Evolutionary conservation across 2,888 invertebrate genomes (phyloP), one percentile per base, ranked within the genome.

Genomic region (Drosophila anomelani): DNA sequence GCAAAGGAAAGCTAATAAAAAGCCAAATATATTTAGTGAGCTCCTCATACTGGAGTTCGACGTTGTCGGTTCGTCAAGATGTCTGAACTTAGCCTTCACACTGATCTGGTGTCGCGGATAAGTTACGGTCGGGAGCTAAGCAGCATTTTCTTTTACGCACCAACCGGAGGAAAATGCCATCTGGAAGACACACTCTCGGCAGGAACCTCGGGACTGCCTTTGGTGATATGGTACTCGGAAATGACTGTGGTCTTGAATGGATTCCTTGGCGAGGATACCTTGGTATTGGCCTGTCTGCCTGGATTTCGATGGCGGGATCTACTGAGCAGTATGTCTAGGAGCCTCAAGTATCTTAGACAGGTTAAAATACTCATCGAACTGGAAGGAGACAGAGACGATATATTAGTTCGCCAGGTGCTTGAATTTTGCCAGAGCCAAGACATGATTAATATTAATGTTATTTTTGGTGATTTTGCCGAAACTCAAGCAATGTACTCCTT

Each of bases 311-410:
- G 76, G 12, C 41, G 38, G 47, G 76, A 80, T 55, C 26, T 69
- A 13, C 58, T 82, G 0, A 41, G 23, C 8, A 56, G 32, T 2
- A 26, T 88, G 7, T 32, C 73, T 0, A 61, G 5, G 9, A 78
- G 58, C 0, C 29, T 83, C 32, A 74, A 54, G 2, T 54, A 71
- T 12, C 43, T 88, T 15, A 69, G 83, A 2, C 63, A 86, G 51
- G 43, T 69, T 4, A 80, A 73, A 9, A 0, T 88, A n/a, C 51
- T 83, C 0, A 60, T 83, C 3, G 84, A 88, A 57, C 3, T 88
- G 9, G 20, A 17, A 4, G 36, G 51, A 54, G 58, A 70, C 44
- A 39, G 44, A 12, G 26, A 41, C 1, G 47, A 56, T 1, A 1
- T 10, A 5, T 13, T 78, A n/a, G 75, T 51, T 6, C 59, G 23